These are phyloP conservation scores for Eciton burchellii DNA, from an alignment of 1,140 invertebrate species.

Conservation along the genomic window DNA sequence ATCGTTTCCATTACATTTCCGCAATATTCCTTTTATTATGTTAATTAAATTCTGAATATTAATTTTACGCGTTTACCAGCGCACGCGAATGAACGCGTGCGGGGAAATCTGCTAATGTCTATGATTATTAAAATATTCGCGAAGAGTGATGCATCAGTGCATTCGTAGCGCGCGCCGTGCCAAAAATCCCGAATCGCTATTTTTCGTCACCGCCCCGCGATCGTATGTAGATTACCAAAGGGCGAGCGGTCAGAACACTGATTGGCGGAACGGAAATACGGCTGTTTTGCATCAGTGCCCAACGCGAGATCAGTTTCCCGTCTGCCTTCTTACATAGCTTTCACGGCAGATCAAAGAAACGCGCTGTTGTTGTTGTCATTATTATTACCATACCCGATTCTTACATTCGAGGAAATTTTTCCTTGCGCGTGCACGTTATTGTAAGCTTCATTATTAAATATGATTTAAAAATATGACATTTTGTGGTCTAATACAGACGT, in stretches of 20 bases:
- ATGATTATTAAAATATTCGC: constrained; percentile 49
- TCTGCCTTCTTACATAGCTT: not conserved
- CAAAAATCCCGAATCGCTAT: constrained; percentile 43
- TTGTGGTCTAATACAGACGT: too few species aligned
- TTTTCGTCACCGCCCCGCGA: constrained; percentile 33
- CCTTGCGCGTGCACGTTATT: not conserved
- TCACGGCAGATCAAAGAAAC: constrained; percentile 45
- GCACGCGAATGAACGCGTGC: not conserved
- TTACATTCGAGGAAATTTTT: not conserved
- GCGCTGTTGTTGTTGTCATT: constrained; percentile 11
- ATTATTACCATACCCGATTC: too few species aligned
- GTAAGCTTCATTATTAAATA: constrained; percentile 1
- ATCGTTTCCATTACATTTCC: constrained; percentile 40
- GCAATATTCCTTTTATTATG: constrained; percentile 60
- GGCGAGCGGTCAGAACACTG: constrained; percentile 71
- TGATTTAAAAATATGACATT: too few species aligned
- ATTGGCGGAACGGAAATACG: constrained; percentile 77
- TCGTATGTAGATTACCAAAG: constrained; percentile 77
- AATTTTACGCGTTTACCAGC: constrained; percentile 41
- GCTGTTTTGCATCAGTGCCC: constrained; percentile 66
- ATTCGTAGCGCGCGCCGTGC: not conserved
- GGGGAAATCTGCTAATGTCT: constrained; percentile 43
- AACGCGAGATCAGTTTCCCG: constrained; percentile 47
- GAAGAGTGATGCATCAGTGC: constrained; percentile 19
- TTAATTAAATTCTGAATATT: constrained; percentile 57